A percentile compares a stretch with the other conserved stretches of the same genome.
Evolutionary conservation across 2,113 vertebrate genomes (phyloP).

Genomic region (Ammodytes marinus): DNA sequence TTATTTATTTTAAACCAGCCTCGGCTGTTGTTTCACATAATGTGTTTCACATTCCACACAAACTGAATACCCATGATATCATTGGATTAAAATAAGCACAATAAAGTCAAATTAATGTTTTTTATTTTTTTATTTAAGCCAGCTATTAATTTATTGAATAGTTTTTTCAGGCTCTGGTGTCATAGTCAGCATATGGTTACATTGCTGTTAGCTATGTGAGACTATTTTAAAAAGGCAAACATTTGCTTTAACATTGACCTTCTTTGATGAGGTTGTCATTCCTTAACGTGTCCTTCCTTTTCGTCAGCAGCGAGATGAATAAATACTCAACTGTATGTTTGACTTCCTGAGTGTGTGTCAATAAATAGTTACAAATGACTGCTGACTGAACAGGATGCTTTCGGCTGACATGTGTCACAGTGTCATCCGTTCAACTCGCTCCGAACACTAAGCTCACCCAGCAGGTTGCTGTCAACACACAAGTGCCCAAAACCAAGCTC

Average conservation of each 20-base stretch:
- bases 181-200: too few species aligned
- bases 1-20: not conserved
- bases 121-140: not conserved
- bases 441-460: constrained; percentile 69
- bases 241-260: not conserved
- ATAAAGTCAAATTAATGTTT: not conserved
- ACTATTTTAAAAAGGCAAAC: not conserved
- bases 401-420: constrained; percentile 76
- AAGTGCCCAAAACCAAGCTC: constrained; percentile 44
- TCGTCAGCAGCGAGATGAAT: constrained; percentile 13
- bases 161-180: not conserved
- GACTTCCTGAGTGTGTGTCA: constrained; percentile 59
- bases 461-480: constrained; percentile 80
- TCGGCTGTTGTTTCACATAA: not conserved
- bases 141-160: not conserved
- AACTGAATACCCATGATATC: not conserved
- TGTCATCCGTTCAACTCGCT: constrained; percentile 62
- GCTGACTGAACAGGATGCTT: constrained; percentile 76
- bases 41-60: not conserved
- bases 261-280: not conserved
- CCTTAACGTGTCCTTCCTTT: not conserved
- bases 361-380: constrained; percentile 69
- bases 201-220: not conserved
- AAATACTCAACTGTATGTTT: constrained; percentile 39
- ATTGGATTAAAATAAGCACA: not conserved